These are phyloP conservation scores for Harpalus rubripes DNA, from an alignment of 2,888 invertebrate species.

Conservation along the genomic window DNA sequence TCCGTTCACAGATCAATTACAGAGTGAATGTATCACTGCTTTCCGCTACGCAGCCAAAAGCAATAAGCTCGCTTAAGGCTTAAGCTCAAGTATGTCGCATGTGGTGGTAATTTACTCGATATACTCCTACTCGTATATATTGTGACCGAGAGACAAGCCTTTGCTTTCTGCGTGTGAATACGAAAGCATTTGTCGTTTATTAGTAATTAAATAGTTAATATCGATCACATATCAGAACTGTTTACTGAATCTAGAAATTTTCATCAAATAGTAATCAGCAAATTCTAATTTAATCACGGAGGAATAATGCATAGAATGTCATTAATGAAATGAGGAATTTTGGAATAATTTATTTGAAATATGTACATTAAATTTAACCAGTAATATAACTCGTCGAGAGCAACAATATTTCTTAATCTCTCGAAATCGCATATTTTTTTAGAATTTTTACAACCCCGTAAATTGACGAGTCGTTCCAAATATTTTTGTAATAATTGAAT, in stretches of 20 bases:
- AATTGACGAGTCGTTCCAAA: too few species aligned
- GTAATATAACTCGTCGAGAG: too few species aligned
- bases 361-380: too few species aligned
- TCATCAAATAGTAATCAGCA: neutral
- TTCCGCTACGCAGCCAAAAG: neutral
- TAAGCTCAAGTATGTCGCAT: neutral
- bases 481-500: too few species aligned
- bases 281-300: neutral
- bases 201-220: slow-evolving; percentile 27
- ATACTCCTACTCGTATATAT: neutral
- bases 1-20: neutral
- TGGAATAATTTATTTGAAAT: neutral
- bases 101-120: neutral
- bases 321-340: neutral
- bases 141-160: neutral
- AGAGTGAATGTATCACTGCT: neutral
- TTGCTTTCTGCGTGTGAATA: slow-evolving; percentile 35
- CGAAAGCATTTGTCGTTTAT: slow-evolving; percentile 21
- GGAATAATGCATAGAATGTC: too few species aligned
- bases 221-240: neutral
- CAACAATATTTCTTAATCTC: too few species aligned
- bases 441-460: too few species aligned
- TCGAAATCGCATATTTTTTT: too few species aligned
- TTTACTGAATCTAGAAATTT: slow-evolving; percentile 5
- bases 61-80: neutral